Evolutionary conservation across 2,888 invertebrate genomes (phyloP), one percentile per base, ranked within the genome.

Genomic region (Tenthredo mesomela): DNA sequence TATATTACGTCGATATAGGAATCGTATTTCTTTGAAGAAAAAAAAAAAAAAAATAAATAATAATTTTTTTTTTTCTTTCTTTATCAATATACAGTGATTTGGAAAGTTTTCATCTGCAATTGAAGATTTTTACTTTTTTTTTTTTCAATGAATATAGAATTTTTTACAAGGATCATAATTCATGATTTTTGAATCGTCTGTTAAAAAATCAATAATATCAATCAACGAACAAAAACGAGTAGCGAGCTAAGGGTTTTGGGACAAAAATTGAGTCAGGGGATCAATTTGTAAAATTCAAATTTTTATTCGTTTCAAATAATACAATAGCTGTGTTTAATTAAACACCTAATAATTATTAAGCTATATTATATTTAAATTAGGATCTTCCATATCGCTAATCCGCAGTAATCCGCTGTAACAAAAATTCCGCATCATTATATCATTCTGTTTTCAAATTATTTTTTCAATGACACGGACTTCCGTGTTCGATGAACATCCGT

Each of bases 1-100:
- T 86, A 87, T 15, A 25, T 43, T 78, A 54, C 18, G 18, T 78
- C 7, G 43, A 78, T 6, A 80, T 9, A 80, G 37, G 40, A 40
- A 50, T 43, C 5, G 25, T 43, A 15, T 47, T 25, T 73, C 21
- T 47, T 21, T 25, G n/a, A 43, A 18, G 61, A 65, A 40, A 80
- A n/a, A 21, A n/a, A 50, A 40, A n/a, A 43, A 2, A 25, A 37
- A 37, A 6, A n/a, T n/a, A n/a, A 37, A 67, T 29, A 6, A 37
- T 37, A 18, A 70, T 25, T 71, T 37, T 40, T 18, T 10, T 25
- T 47, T 47, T 29, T 12, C 4, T 73, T 40, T 10, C 37, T 2
- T 15, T 21, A 71, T 21, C 1, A 25, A 25, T 37, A 43, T 6
- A 15, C 73, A n/a, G 40, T 73, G 43, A 73, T 73, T 73, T 73